Evolutionary conservation across 1,140 invertebrate genomes (phyloP).

Genomic region (Cylas formicarius): DNA sequence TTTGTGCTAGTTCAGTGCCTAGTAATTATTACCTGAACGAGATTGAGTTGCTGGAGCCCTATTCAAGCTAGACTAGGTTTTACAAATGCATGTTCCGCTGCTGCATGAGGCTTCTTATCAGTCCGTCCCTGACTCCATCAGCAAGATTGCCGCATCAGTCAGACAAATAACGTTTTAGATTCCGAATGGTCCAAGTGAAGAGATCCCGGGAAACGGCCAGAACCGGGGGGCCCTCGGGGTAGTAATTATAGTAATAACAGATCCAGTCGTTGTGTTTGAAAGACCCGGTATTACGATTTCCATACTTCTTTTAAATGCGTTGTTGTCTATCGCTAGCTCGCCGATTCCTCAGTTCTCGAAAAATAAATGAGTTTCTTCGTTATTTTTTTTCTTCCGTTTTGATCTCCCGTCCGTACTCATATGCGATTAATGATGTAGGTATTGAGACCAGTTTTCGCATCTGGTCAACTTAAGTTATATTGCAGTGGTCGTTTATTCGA

Average conservation of each 20-base stretch:
- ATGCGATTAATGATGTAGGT: no score
- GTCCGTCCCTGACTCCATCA: conserved; percentile 3
- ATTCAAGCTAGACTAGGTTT: no score
- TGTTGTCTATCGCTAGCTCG: conserved; percentile 5
- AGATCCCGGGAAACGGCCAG: conserved; percentile 26
- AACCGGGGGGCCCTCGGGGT: conserved; percentile 25
- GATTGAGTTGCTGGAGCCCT: no score
- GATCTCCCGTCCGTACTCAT: no score
- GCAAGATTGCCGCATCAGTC: conserved; percentile 1
- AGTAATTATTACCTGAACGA: no score
- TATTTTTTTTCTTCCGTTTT: background rate
- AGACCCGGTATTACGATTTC: conserved; percentile 34
- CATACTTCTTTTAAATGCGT: conserved; percentile 25
- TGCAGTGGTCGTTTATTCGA: no score
- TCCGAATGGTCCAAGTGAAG: conserved; percentile 7
- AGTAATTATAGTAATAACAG: conserved; percentile 38
- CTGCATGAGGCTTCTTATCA: conserved; percentile 13
- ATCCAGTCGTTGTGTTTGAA: conserved; percentile 32
- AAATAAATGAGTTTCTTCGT: background rate
- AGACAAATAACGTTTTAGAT: conserved; percentile 9
- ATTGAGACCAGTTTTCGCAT: no score
- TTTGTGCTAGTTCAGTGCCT: no score
- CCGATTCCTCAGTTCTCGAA: background rate
- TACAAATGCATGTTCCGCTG: no score
- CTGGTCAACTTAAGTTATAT: no score